Evolutionary conservation across 2,113 vertebrate genomes (phyloP).

Genomic region (Nesospiza acunhae): DNA sequence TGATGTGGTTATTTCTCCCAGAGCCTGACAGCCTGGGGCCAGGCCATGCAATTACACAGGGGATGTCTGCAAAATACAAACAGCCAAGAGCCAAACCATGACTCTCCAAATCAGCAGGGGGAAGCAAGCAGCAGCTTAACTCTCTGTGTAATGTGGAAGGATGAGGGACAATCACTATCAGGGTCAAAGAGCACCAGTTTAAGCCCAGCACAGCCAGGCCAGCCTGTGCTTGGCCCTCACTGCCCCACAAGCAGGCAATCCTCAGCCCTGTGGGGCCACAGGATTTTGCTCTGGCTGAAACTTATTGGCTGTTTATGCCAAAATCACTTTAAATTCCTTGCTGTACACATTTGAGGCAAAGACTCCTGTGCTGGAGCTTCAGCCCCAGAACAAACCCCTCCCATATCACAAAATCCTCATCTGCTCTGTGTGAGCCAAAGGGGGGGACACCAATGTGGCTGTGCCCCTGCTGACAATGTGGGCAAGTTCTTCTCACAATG

Average conservation of each 20-base stretch:
- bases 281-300: not conserved
- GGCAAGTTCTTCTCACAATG: not conserved
- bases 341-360: not conserved
- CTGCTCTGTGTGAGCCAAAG: not conserved
- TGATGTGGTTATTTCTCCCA: slow-evolving; percentile 32
- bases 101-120: not conserved
- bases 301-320: not conserved
- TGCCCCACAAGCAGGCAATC: not conserved
- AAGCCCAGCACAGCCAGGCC: not conserved
- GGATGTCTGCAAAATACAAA: slow-evolving; percentile 27
- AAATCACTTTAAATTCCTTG: not conserved
- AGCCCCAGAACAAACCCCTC: not conserved
- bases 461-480: not conserved
- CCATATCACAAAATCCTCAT: not conserved
- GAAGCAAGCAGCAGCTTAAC: not conserved
- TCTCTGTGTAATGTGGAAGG: not conserved
- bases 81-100: not conserved
- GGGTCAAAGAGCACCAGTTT: not conserved
- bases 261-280: not conserved
- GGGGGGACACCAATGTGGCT: not conserved
- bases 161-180: fast-evolving
- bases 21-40: slow-evolving; percentile 38
- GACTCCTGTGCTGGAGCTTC: not conserved
- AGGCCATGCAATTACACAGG: slow-evolving; percentile 26
- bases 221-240: not conserved